Base-by-base conservation (phyloP, 2,797 vertebrate species). In the Xyrichtys novacula region DNA sequence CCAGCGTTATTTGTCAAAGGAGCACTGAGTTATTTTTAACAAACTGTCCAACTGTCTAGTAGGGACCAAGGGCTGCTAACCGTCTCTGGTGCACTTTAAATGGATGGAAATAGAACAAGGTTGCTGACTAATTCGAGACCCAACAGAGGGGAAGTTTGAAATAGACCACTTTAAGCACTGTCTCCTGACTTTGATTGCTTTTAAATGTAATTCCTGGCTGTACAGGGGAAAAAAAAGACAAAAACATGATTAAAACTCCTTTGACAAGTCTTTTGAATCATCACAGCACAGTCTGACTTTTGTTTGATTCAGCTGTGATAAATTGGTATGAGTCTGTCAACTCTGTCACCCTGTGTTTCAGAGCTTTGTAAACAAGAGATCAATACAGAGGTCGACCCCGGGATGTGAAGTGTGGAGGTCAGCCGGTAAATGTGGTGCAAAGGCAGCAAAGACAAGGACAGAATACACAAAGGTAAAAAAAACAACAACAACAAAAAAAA, bases 301-400 rank as follows among this genome's bases (percentile, higher is more conserved):
- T 58, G 2, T 78, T 76, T 78, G 55, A 71, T 68, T 79, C 32
- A 57, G 49, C 44, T n/a, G 7, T 47, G 71, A 74, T 77, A 68
- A 60, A 62, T 57, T 49, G 39, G 52, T 67, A 73, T 71, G 57
- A 62, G 56, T 72, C 20, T 44, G 63, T 78, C 78, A 46, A 65
- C 65, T 22, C 48, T 7, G 63, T 58, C 66, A 64, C 69, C 40
- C 19, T 31, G 39, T 22, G 38, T 75, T 78, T 75, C 59, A 29
- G 23, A 74, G 61, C 69, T 55, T 81, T 70, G 65, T 79, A 85
- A n/a, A 74, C 2, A 14, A 74, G 54, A 72, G 76, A 84, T 87
- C 80, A 70, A 76, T 85, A 40, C 39, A 36, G 43, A 83, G 61
- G 48, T 52, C 29, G 22, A 25, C 49, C 31, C 47, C 53, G 6